Conservation (phyloP, 2,113 vertebrate genomes). For the Lipotes vexillifer region DNA sequence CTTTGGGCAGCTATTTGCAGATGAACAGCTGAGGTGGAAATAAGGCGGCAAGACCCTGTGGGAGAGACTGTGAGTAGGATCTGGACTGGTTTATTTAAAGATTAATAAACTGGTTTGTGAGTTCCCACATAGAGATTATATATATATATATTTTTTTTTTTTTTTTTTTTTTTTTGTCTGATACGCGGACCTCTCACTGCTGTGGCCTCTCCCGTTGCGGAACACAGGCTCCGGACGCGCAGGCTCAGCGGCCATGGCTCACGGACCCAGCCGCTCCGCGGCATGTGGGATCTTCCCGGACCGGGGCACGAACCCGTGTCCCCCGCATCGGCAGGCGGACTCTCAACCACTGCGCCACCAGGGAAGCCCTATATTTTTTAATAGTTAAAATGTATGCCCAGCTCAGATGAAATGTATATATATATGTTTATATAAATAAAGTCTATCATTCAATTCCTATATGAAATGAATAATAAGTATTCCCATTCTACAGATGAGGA, state of each 20-base stretch:
- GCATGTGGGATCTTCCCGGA: too few relatives aligned
- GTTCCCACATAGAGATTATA: background rate
- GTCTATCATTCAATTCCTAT: background rate
- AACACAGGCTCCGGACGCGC: too few relatives aligned
- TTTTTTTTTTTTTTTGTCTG: too few relatives aligned
- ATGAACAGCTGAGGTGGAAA: background rate
- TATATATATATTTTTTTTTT: too few relatives aligned
- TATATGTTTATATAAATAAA: background rate
- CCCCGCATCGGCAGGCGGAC: too few relatives aligned
- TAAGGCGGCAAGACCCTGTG: rapidly evolving
- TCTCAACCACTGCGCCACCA: too few relatives aligned
- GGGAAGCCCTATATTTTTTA: background rate
- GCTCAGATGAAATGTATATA: background rate
- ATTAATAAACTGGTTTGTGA: background rate
- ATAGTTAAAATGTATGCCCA: background rate
- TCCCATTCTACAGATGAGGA: background rate
- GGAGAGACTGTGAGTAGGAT: background rate
- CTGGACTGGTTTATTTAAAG: background rate
- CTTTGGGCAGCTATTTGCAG: background rate
- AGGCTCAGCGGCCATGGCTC: too few relatives aligned
- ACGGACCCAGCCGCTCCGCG: too few relatives aligned
- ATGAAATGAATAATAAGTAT: background rate
- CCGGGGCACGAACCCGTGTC: too few relatives aligned
- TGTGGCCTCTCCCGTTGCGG: too few relatives aligned
- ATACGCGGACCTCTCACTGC: too few relatives aligned